Base-by-base conservation (phyloP, 2,113 vertebrate genomes). In the Crypturellus undulatus region DNA sequence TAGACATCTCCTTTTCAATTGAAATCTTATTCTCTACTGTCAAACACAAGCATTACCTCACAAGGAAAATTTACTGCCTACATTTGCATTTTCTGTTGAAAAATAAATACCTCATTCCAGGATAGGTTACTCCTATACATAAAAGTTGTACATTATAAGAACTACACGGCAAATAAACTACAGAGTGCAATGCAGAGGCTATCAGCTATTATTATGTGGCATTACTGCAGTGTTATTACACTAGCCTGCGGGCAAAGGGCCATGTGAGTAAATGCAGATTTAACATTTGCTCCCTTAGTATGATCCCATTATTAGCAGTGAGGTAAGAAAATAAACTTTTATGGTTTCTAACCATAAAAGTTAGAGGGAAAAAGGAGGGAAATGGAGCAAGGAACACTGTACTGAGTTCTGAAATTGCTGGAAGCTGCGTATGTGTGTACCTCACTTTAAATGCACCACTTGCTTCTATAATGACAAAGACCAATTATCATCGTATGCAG, bases 191-290 rank as follows among this genome's bases (percentile, higher is more conserved):
- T 19, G 26, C 38, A 76, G 73, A 94, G 42, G 52, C 65, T 49
- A 71, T 81, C 60, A 32, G 52, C 80, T 77, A 79, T 19, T 19
- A 16, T 22, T 54, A 14, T 3, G 2, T 32, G 26, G 16, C 28
- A 32, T 58, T 58, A 58, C 30, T 32, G 30, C 30, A 58, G 30
- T 19, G 34, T 26, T 69, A 34, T 43, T 45, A 62, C 1, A 0
- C 65, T 87, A 54, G n/a, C 67, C 59, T 26, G 21, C 40, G 78
- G 77, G 90, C 73, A 81, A 96, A 96, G 79, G 68, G 49, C 52
- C 30, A 49, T 7, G 19, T 38, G 59, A 73, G 15, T 56, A 91
- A 92, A 85, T 80, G 32, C 17, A 75, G 49, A 88, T 90, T 83
- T 90, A 59, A 91, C 25, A 11, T n/a, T 52, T 34, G 80, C 45